These are phyloP conservation scores for Calliopum simillimum DNA, from an alignment of 2,888 invertebrate species.

Conservation along the genomic window DNA sequence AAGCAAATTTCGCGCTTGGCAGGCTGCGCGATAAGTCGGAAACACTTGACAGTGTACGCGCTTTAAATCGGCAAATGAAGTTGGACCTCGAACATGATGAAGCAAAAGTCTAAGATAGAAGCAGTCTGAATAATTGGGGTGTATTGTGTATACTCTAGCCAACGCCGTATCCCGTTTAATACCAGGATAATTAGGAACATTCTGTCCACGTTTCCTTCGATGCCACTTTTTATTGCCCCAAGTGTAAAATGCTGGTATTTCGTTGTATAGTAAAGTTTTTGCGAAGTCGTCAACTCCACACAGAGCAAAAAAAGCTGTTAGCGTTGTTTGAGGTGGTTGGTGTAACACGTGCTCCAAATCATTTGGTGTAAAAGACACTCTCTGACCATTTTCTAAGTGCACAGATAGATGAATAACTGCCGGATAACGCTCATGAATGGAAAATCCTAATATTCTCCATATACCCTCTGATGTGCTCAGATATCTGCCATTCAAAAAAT, in stretches of 20 bases:
- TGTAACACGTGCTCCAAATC: neutral
- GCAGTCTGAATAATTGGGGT: too few relatives aligned
- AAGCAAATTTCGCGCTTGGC: too few relatives aligned
- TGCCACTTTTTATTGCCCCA: slow-evolving; percentile 21
- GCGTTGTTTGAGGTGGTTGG: slow-evolving; percentile 16
- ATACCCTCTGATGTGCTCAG: slow-evolving; percentile 34
- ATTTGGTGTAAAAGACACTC: slow-evolving; percentile 8
- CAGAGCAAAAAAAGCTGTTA: slow-evolving; percentile 27
- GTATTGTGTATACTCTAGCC: slow-evolving; percentile 5
- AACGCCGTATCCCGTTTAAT: slow-evolving; percentile 25
- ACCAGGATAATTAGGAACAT: slow-evolving; percentile 13
- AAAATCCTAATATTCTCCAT: slow-evolving; percentile 32
- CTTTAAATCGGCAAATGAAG: too few relatives aligned
- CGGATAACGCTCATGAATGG: slow-evolving; percentile 28
- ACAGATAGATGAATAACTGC: slow-evolving; percentile 26
- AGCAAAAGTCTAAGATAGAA: too few relatives aligned
- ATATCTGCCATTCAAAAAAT: slow-evolving; percentile 29
- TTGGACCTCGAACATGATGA: too few relatives aligned
- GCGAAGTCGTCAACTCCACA: slow-evolving; percentile 28
- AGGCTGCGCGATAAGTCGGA: too few relatives aligned
- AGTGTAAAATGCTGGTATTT: slow-evolving; percentile 29
- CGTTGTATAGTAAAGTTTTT: slow-evolving; percentile 28
- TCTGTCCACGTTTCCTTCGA: slow-evolving; percentile 27
- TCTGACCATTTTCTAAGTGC: slow-evolving; percentile 25
- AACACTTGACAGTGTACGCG: too few relatives aligned